Base-by-base conservation (phyloP, 2,888 invertebrate genomes). In the Gymnoscelis rufifasciata region DNA sequence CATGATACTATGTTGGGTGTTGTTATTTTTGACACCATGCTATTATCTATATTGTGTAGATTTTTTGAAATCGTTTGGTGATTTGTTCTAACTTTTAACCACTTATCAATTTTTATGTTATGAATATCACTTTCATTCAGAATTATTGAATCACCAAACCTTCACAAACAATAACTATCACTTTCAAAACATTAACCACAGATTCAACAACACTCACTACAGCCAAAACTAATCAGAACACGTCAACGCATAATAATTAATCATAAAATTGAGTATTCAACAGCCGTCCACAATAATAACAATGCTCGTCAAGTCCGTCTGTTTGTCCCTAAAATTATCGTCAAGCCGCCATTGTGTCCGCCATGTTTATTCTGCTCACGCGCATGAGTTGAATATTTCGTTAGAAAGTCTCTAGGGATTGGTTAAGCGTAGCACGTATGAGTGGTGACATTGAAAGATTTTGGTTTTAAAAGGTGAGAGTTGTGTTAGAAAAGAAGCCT, bases 381-480 rank as follows among this genome's bases (percentile, higher is more conserved):
- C 75, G 62, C 70, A 61, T 7, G 54, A 70, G 73, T 77, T 66
- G 75, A 83, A 83, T 84, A 82, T 81, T 83, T 83, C 66, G 74
- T 68, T 84, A 80, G 87, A 87, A 87, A 87, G 87, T 84, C 77
- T 58, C 68, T 48, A 54, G 51, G 68, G 77, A 61, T 51, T 71
- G 65, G 63, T 62, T 54, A 56, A 66, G 64, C 69, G 48, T 56
- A 56, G 53, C 74, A 68, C 64, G 56, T 44, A 44, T 52, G 51
- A 54, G 60, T 45, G 47, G 52, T 52, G 55, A 51, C 53, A 63
- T 57, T 57, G 56, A 47, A 59, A 51, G 37, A 31, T 52, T 60
- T 59, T 48, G 54, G 57, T 60, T 56, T 8, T n/a, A 19, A 49
- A 43, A 59, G 54, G 66, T 62, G 62, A 63, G 59, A 60, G 51